Percentiles rank a stretch among this genome's conserved stretches.
Evolutionary conservation across 2,888 invertebrate species (phyloP).

Genomic region (Habroteleia sp.): DNA sequence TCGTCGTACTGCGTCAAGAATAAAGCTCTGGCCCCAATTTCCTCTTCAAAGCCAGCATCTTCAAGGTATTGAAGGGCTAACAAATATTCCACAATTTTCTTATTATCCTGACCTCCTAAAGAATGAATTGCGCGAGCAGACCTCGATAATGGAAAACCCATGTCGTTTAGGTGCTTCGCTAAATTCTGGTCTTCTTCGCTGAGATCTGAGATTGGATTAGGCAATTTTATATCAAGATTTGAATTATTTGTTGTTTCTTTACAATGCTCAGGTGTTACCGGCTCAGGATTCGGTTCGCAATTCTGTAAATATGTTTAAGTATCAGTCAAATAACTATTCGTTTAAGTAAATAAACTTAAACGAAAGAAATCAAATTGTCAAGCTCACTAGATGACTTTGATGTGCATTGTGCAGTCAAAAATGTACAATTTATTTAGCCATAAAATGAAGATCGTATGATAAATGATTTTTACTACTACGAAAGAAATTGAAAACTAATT

Average conservation of each 20-base stretch:
- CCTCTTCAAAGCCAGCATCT: conserved; percentile 80
- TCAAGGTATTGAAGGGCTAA: conserved; percentile 84
- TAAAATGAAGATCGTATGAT: not conserved
- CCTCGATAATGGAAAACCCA: conserved; percentile 93
- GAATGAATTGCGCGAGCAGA: conserved; percentile 89
- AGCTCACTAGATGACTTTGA: not conserved
- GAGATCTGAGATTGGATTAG: conserved; percentile 69
- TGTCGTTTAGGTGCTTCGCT: conserved; percentile 88
- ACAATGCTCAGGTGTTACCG: conserved; percentile 72
- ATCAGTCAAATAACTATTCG: no score
- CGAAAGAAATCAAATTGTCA: not conserved
- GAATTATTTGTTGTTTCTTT: conserved; percentile 36
- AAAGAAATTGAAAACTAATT: no score
- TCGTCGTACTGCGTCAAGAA: conserved; percentile 80
- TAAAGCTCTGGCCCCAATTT: conserved; percentile 82
- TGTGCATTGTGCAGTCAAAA: conserved; percentile 1
- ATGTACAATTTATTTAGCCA: not conserved
- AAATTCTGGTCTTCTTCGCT: conserved; percentile 83
- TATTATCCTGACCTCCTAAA: conserved; percentile 90
- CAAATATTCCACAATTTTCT: conserved; percentile 93
- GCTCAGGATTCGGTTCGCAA: conserved; percentile 78
- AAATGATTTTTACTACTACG: not conserved
- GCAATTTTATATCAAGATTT: conserved; percentile 53
- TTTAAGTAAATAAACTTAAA: no score
- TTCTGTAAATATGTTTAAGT: conserved; percentile 75